Base-by-base conservation (phyloP, 2,888 invertebrate species). In the Pristionchus entomophagus region DNA sequence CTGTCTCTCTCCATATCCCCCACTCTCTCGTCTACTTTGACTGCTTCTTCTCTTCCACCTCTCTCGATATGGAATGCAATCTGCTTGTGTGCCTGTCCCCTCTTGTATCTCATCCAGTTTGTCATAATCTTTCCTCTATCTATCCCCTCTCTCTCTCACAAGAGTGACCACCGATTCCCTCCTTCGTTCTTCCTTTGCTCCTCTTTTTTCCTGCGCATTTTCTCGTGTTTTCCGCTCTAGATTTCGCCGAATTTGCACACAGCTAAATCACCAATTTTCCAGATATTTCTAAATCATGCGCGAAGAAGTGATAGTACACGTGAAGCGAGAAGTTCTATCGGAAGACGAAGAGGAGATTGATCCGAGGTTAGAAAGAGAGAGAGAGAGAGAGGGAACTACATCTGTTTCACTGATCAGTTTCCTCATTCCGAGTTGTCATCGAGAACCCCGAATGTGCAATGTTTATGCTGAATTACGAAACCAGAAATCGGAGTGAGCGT, bases 251-350 rank as follows among this genome's bases (percentile, higher is more conserved):
- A 78, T 65, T 65, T n/a, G 51, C 51, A 0, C 51, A 1, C 19
- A 26, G 12, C 6, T 78, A 14, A 45, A 8, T 78, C 17, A 3
- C 2, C 3, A 14, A 19, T 49, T 78, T 59, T 59, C 22, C 59
- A 59, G 59, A 82, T 26, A 35, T 32, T 22, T 38, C n/a, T 49
- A 49, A 51, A 38, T 29, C 45, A 84, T 84, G 83, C 83, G 83
- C 10, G 83, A 84, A 53, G 65, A 84, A 84, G 83, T 84, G 65
- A 84, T 84, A 65, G 83, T 84, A 14, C 49, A 84, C 65, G 83
- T 84, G 26, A 84, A 84, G 49, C 6, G 22, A 10, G 83, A 84
- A 32, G n/a, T 84, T 5, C 62, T 49, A 17, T 84, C 83, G 6
- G 83, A 84, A n/a, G 83, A 84, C 22, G 83, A 84, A 45, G 83